These are phyloP conservation scores for Harmothoe impar DNA, from an alignment of 2,888 invertebrate species.

Conservation along the genomic window DNA sequence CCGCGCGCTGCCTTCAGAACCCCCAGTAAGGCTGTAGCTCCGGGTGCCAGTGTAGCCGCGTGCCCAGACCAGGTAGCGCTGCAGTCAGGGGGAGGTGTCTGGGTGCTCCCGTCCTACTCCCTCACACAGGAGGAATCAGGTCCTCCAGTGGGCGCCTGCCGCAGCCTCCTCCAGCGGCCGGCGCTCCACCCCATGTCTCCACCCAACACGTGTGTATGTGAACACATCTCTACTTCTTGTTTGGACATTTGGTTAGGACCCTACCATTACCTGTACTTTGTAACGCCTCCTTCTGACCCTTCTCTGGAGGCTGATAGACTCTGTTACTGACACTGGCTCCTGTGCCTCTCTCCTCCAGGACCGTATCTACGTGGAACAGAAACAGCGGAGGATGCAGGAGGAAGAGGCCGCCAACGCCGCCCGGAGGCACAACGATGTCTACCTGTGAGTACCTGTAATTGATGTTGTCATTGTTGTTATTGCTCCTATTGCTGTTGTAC, in stretches of 20 bases:
- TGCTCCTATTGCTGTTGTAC: background rate
- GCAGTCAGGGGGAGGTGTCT: background rate
- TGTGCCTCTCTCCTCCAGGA: constrained; percentile 83
- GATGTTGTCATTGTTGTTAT: background rate
- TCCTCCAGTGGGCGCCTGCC: constrained; percentile 26
- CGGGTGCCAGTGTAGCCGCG: background rate
- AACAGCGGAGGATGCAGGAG: constrained; percentile 94
- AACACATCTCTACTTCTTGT: background rate
- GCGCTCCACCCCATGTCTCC: background rate
- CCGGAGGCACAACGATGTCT: constrained; percentile 96
- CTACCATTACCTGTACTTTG: background rate
- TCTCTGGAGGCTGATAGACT: background rate
- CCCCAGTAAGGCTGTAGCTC: too few species aligned
- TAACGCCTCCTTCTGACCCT: background rate
- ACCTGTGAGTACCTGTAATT: constrained; percentile 86
- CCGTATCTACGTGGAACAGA: constrained; percentile 91
- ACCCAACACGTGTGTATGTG: background rate
- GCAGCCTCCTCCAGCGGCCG: constrained; percentile 1
- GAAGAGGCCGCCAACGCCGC: constrained; percentile 97
- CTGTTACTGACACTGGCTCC: background rate
- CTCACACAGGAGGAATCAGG: constrained; percentile 26
- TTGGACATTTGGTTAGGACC: background rate
- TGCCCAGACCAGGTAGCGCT: background rate
- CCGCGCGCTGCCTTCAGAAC: too few species aligned
- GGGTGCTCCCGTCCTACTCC: background rate